These are phyloP conservation scores for Alligator mississippiensis DNA, from an alignment of 2,113 vertebrate genomes.

Conservation along the genomic window DNA sequence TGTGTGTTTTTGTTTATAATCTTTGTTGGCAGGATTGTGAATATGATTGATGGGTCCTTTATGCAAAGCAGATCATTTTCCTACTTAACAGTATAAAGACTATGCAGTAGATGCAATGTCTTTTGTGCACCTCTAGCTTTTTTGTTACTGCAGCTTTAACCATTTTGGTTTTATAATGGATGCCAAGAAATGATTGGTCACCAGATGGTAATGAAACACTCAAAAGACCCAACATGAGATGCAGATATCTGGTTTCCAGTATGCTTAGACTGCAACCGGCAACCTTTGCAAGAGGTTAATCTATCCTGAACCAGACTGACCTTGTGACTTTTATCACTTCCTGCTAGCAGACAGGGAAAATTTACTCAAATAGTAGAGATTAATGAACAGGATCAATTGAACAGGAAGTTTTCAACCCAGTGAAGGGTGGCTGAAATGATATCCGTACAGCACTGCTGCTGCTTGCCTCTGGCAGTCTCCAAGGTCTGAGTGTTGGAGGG, in stretches of 20 bases:
- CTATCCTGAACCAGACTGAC: conserved; percentile 5
- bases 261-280: conserved; percentile 17
- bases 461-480: conserved; percentile 13
- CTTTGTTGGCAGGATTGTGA: not conserved
- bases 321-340: conserved; percentile 57
- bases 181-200: not conserved
- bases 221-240: not conserved
- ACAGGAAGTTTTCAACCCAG: conserved; percentile 72
- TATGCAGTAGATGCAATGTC: not conserved
- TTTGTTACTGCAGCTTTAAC: not conserved
- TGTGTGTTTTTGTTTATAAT: not conserved
- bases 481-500: conserved; percentile 16
- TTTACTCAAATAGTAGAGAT: conserved; percentile 56
- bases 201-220: not conserved
- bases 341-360: conserved; percentile 45
- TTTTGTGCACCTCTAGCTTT: not conserved
- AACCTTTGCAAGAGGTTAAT: conserved; percentile 42
- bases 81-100: conserved; percentile 22
- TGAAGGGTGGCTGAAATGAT: conserved; percentile 24
- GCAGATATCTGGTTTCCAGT: conserved; percentile 41
- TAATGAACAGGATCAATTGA: conserved; percentile 73
- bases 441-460: conserved; percentile 3
- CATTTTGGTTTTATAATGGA: not conserved
- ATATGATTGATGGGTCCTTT: not conserved
- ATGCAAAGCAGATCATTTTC: not conserved